Conservation (phyloP, 2,797 vertebrate species). For the Anguilla marmorata region DNA sequence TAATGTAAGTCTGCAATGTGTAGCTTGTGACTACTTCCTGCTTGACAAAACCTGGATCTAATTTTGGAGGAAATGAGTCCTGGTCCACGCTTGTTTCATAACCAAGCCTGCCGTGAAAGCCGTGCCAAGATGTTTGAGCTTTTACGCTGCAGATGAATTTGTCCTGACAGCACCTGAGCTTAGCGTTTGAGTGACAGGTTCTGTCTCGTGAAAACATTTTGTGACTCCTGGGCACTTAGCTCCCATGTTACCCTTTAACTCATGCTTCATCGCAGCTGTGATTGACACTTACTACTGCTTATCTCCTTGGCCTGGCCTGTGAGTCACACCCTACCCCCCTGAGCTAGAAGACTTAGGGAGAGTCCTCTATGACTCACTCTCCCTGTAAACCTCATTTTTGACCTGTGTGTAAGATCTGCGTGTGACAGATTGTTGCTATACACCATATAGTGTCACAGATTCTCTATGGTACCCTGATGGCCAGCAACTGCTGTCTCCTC, state of each 20-base stretch:
- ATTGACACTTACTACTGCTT: background rate
- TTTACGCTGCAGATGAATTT: background rate
- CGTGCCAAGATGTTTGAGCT: background rate
- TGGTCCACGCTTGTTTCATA: background rate
- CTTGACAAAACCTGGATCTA: background rate
- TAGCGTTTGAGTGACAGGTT: background rate
- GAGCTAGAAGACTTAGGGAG: background rate
- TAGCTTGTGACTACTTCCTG: background rate
- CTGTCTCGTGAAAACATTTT: background rate
- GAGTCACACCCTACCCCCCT: background rate
- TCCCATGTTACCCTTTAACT: background rate
- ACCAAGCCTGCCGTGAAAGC: background rate
- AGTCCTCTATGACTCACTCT: background rate
- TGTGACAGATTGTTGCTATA: background rate
- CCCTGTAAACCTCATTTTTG: background rate
- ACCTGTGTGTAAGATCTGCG: background rate
- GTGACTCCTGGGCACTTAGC: background rate
- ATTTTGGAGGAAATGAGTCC: background rate
- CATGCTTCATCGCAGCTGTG: background rate
- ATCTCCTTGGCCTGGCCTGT: background rate
- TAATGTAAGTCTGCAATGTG: background rate
- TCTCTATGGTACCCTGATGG: conserved; percentile 1
- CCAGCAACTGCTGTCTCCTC: background rate
- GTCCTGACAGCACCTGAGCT: background rate
- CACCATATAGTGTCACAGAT: background rate